A percentile compares a stretch with the other conserved stretches of the same genome.
These are phyloP conservation scores for Macrobrachium nipponense DNA, from an alignment of 1,140 invertebrate species.

Conservation along the genomic window DNA sequence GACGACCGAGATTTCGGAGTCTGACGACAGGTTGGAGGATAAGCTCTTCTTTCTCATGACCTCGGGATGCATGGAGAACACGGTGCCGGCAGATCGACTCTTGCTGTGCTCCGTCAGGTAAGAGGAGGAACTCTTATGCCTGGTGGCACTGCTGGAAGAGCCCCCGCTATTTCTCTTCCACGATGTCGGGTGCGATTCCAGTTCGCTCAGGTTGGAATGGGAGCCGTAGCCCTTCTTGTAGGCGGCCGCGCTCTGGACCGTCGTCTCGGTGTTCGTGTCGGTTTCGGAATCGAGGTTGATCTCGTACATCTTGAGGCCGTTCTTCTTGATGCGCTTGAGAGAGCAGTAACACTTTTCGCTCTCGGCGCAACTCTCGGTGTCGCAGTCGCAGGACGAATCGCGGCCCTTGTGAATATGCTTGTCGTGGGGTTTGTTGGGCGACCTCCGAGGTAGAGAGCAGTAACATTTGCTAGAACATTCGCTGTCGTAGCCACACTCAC, in stretches of 20 bases:
- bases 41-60: conserved; percentile 47
- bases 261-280: conserved; percentile 64
- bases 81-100: conserved; percentile 46
- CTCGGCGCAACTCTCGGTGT: conserved; percentile 87
- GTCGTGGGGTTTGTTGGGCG: conserved; percentile 27
- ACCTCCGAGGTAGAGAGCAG: conserved; percentile 72
- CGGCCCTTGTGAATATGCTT: conserved; percentile 37
- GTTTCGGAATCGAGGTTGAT: conserved; percentile 68
- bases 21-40: conserved; percentile 39
- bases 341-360: conserved; percentile 90
- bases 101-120: conserved; percentile 53
- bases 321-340: conserved; percentile 66
- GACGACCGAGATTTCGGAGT: conserved; percentile 31
- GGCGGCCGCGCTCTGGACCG: conserved; percentile 22
- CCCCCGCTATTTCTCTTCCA: conserved; percentile 66
- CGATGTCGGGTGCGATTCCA: conserved; percentile 65
- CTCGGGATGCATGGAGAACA: conserved; percentile 39
- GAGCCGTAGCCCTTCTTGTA: conserved; percentile 67
- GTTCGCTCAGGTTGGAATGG: conserved; percentile 69
- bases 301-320: conserved; percentile 67
- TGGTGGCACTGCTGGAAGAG: conserved; percentile 19
- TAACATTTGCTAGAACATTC: conserved; percentile 83
- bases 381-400: conserved; percentile 74
- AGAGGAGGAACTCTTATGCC: conserved; percentile 30
- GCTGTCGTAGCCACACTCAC: conserved; percentile 85